Base-by-base conservation (phyloP, 2,797 vertebrate genomes). In the Enteromius paludinosus region DNA sequence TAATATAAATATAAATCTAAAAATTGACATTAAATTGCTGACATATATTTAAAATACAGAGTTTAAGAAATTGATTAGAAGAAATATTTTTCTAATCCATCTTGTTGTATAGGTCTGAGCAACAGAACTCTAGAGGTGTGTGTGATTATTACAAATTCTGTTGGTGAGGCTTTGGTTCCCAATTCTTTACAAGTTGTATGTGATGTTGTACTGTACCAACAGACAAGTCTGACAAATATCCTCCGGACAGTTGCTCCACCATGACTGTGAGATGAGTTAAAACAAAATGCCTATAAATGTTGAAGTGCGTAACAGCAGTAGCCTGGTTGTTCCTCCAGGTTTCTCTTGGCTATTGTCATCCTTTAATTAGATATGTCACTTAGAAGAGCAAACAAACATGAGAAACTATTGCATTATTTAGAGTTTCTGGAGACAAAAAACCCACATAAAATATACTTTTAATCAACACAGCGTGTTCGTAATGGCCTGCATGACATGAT, bases 361-460 rank as follows among this genome's bases (percentile, higher is more conserved):
- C 41, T 62, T 76, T 76, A 76, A 28, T 33, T 56, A 33, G 49
- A 41, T 56, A 35, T 56, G 20, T 52, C 33, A 45, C 54, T 61
- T 76, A 43, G 45, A 76, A 81, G 71, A 83, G 52, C 64, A 71
- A 86, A 73, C 68, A 81, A 69, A 78, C 30, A 56, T 59, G 17
- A 68, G 20, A 59, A 65, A 77, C 25, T 2, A 77, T 77, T 72
- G 41, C 35, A 77, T 81, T 52, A 84, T 76, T 54, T 30, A 72
- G 49, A 15, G 45, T 65, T 79, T 81, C 41, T 80, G 17, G 23
- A 61, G 23, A 11, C 9, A 45, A 76, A 76, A 25, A 9, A 43
- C 38, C 38, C 38, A 41, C 38, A 41, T 41, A 25, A 38, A 38
- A 59, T 74, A 74, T 41, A 35, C 72, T 59, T 74, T 74, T 15